Evolutionary conservation across 2,797 vertebrate species (phyloP), one percentile per base, ranked within the genome.

Genomic region (Gymnothorax javanicus): DNA sequence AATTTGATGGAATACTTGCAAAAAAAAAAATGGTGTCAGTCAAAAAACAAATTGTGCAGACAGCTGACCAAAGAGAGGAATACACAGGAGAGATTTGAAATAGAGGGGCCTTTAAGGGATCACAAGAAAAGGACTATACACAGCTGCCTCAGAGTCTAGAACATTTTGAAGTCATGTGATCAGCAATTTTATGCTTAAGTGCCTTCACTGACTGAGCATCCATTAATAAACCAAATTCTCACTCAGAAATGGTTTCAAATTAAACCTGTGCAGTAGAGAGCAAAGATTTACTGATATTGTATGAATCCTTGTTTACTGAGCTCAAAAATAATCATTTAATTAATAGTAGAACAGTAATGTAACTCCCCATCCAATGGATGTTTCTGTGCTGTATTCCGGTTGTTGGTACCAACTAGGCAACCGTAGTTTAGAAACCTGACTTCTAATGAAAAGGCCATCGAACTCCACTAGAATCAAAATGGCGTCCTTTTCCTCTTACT

Each of bases 341-440:
- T 87, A 69, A 87, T 82, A 62, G 33, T 84, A 71, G 77, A 87
- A 87, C 67, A 87, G 33, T 77, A 71, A 43, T 20, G 25, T 62
- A 79, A 9, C 43, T 60, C 77, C 52, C 82, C 43, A 54, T 58
- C 9, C 20, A 20, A 62, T 82, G 50, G 75, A 84, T 27, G 64
- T 56, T 84, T 7, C 50, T 12, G 75, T 58, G 11, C 82, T 59
- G 12, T 59, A 56, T 56, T 54, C 6, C 13, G 15, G 82, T 59
- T 59, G 8, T 83, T 83, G 56, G n/a, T 20, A 54, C 77, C 23
- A 12, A 23, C 56, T 71, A 52, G 81, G 33, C 82, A 33, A 33
- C 56, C 25, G 15, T 50, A 50, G 52, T 52, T 79, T 79, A n/a
- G 54, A n/a, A 23, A 20, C 75, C 23, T 54, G 50, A 54, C 50